A percentile compares a stretch with the other conserved stretches of the same genome.
phyloP scores from a whole-genome alignment of 1,140 invertebrate genomes.

The Paramacrobiotus metropolitanus region DNA sequence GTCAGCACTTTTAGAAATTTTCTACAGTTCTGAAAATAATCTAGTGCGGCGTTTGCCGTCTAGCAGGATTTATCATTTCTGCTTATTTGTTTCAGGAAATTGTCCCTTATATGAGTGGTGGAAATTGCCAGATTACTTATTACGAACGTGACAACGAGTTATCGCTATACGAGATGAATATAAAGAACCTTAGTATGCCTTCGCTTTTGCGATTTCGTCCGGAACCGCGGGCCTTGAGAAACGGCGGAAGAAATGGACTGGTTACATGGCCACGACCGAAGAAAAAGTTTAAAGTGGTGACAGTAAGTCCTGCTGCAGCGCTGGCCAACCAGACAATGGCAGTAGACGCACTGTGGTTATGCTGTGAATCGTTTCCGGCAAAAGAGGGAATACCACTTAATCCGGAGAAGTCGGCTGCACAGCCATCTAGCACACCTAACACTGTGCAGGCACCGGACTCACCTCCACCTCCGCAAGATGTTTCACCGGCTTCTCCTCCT shows the following conservation, averaged over 20 bases:
- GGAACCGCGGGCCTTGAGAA: neutral
- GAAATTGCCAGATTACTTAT: neutral
- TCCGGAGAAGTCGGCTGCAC: neutral
- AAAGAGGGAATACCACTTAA: neutral
- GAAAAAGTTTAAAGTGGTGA: neutral
- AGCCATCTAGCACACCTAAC: neutral
- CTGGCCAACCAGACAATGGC: neutral
- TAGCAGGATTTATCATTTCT: too few relatives aligned
- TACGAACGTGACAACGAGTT: neutral
- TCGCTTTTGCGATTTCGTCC: neutral
- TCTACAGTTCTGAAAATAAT: neutral
- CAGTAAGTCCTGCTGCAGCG: neutral
- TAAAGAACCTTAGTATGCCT: neutral
- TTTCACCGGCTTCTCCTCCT: neutral
- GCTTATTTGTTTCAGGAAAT: neutral
- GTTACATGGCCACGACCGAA: neutral
- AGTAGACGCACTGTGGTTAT: neutral
- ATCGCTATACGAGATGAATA: neutral
- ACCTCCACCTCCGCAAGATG: neutral
- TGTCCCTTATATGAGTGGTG: neutral
- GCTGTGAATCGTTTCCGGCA: conserved; percentile 1
- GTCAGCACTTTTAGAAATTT: neutral
- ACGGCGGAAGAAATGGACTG: neutral
- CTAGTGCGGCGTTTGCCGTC: too few relatives aligned
- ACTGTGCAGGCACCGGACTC: neutral